phyloP scores from a whole-genome alignment of 1,140 invertebrate genomes.

The Drosophila teissieri region DNA sequence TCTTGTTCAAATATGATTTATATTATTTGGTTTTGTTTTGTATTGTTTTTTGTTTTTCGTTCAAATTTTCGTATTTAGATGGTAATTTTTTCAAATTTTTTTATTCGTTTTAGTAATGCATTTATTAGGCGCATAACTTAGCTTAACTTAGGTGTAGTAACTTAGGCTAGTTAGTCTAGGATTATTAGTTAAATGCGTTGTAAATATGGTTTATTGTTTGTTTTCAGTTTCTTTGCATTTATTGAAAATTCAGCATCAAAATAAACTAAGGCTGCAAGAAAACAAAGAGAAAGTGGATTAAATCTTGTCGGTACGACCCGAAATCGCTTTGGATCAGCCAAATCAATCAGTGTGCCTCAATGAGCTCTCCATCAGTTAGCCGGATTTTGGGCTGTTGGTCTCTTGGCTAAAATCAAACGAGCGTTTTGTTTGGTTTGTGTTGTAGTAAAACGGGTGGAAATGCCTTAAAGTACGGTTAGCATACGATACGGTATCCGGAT shows the following conservation, averaged over 20 bases:
- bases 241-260: conserved; percentile 20
- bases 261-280: conserved; percentile 54
- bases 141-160: conserved; percentile 56
- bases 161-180: conserved; percentile 61
- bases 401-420: conserved; percentile 73
- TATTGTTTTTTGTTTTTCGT: conserved; percentile 16
- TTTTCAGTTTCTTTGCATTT: conserved; percentile 34
- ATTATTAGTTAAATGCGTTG: conserved; percentile 44
- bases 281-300: conserved; percentile 49
- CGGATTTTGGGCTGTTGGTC: conserved; percentile 13
- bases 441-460: conserved; percentile 48
- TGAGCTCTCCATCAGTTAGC: conserved; percentile 20
- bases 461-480: conserved; percentile 58
- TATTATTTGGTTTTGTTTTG: conserved; percentile 23
- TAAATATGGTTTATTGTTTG: conserved; percentile 16
- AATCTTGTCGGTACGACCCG: conserved; percentile 8
- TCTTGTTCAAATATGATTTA: conserved; percentile 68
- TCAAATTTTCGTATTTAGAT: conserved; percentile 22
- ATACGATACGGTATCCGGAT: conserved; percentile 21
- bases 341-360: conserved; percentile 43
- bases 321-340: conserved; percentile 17
- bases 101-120: conserved; percentile 72
- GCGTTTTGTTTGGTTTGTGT: conserved; percentile 57
- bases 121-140: conserved; percentile 78
- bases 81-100: conserved; percentile 34